phyloP scores from a whole-genome alignment of 1,140 invertebrate species.

The Achroia grisella region DNA sequence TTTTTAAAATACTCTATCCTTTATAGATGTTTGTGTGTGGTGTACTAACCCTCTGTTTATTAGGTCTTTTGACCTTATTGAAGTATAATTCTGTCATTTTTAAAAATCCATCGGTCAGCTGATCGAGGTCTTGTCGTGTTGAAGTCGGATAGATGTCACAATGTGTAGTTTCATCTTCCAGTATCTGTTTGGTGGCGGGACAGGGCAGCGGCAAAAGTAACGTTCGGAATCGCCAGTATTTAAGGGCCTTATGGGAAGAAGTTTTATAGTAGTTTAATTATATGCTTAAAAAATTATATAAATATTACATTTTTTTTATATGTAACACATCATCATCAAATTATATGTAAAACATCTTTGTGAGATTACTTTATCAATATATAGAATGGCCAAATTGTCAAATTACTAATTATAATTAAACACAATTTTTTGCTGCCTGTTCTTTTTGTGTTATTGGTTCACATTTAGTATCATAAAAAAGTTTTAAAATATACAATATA shows the following conservation, averaged over 20 bases:
- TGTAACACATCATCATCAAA: too few species aligned
- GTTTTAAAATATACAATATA: too few species aligned
- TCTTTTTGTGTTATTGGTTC: too few species aligned
- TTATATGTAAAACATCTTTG: too few species aligned
- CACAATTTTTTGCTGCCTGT: too few species aligned
- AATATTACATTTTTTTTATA: too few species aligned
- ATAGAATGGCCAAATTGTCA: too few species aligned
- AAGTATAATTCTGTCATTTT: slow-evolving; percentile 91
- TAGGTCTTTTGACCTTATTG: slow-evolving; percentile 89
- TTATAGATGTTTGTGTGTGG: slow-evolving; percentile 5
- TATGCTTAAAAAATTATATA: too few species aligned
- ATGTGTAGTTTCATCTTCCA: slow-evolving; percentile 78
- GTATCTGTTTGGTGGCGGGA: slow-evolving; percentile 81
- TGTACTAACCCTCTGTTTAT: slow-evolving; percentile 76
- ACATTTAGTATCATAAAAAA: too few species aligned
- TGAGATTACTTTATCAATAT: too few species aligned
- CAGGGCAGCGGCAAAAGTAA: slow-evolving; percentile 87
- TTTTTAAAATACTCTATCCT: background rate
- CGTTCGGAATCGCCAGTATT: slow-evolving; percentile 96
- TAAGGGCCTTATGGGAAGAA: slow-evolving; percentile 78
- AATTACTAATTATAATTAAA: too few species aligned
- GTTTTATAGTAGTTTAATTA: too few species aligned
- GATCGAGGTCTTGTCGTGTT: slow-evolving; percentile 81
- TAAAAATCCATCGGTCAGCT: slow-evolving; percentile 81
- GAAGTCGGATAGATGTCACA: slow-evolving; percentile 87